A percentile compares a stretch with the other conserved stretches of the same genome.
Evolutionary conservation across 2,797 vertebrate species (phyloP).

Genomic region (Xyrichtys novacula): DNA sequence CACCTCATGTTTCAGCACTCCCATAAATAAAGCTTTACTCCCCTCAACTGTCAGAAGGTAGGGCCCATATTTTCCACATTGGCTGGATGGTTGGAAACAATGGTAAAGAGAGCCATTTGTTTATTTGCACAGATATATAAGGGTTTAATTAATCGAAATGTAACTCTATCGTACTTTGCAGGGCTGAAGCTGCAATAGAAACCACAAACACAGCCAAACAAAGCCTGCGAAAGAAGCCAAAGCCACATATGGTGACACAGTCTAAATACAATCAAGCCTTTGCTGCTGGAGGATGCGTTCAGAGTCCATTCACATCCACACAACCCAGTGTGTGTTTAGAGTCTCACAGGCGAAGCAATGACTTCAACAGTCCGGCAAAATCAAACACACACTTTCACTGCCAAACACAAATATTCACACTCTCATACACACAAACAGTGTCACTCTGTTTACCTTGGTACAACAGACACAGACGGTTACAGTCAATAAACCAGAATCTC

Average conservation of each 20-base stretch:
- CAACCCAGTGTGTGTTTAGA: slow-evolving; percentile 43
- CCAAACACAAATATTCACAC: slow-evolving; percentile 70
- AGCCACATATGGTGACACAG: slow-evolving; percentile 57
- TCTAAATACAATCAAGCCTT: slow-evolving; percentile 54
- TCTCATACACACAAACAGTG: slow-evolving; percentile 53
- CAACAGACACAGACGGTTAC: slow-evolving; percentile 37
- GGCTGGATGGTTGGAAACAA: slow-evolving; percentile 40
- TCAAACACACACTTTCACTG: slow-evolving; percentile 71
- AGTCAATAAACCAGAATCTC: slow-evolving; percentile 29
- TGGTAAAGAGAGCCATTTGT: slow-evolving; percentile 8
- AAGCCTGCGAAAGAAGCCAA: slow-evolving; percentile 42
- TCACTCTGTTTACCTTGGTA: slow-evolving; percentile 45
- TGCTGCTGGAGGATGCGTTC: slow-evolving; percentile 39
- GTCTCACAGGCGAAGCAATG: slow-evolving; percentile 35
- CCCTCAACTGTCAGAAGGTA: slow-evolving; percentile 40
- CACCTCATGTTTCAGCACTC: slow-evolving; percentile 34
- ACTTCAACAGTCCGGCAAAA: slow-evolving; percentile 33
- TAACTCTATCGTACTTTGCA: slow-evolving; percentile 15
- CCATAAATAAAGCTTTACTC: slow-evolving; percentile 48
- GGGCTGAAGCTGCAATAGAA: slow-evolving; percentile 27
- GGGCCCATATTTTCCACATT: background rate
- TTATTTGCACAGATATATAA: slow-evolving; percentile 2
- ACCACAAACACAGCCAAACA: slow-evolving; percentile 37
- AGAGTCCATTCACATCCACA: slow-evolving; percentile 57
- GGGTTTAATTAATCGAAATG: background rate